Conservation (phyloP, 2,888 invertebrate species). For the Ophioninae sp. region DNA sequence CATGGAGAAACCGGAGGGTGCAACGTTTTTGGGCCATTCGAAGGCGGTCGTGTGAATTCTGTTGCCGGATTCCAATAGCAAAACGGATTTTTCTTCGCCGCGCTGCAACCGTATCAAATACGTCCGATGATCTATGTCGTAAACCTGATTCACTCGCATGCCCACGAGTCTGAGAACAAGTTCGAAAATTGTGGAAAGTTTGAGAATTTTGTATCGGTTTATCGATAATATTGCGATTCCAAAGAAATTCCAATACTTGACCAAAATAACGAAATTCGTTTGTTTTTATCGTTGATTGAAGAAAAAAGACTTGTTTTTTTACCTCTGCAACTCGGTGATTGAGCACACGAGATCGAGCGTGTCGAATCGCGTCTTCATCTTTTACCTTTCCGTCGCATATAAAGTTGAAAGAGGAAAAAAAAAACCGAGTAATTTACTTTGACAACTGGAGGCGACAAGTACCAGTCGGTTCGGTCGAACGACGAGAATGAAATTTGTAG, state of each 20-base stretch:
- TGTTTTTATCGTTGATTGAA: neutral
- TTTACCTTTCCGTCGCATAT: constrained; percentile 64
- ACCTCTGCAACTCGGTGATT: constrained; percentile 93
- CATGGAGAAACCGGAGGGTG: constrained; percentile 98
- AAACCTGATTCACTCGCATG: constrained; percentile 97
- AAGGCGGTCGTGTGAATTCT: constrained; percentile 96
- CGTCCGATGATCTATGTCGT: constrained; percentile 98
- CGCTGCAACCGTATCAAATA: constrained; percentile 94
- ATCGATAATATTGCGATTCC: neutral
- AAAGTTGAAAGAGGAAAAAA: constrained; percentile 15
- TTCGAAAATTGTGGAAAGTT: no score
- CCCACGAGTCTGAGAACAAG: constrained; percentile 87
- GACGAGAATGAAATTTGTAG: neutral
- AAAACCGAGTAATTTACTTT: constrained; percentile 5
- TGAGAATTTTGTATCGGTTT: neutral
- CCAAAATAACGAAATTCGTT: constrained; percentile 2
- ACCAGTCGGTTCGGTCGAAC: neutral
- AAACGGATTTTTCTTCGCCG: constrained; percentile 92
- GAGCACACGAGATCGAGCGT: constrained; percentile 96
- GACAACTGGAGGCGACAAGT: constrained; percentile 3
- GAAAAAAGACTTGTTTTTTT: constrained; percentile 68
- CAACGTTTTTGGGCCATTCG: constrained; percentile 99
- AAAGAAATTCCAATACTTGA: neutral
- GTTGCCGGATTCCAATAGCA: constrained; percentile 96
- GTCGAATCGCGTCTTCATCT: constrained; percentile 96